Conservation (phyloP, 64 coral and sea anemone species). For the Actinia equina region DNA sequence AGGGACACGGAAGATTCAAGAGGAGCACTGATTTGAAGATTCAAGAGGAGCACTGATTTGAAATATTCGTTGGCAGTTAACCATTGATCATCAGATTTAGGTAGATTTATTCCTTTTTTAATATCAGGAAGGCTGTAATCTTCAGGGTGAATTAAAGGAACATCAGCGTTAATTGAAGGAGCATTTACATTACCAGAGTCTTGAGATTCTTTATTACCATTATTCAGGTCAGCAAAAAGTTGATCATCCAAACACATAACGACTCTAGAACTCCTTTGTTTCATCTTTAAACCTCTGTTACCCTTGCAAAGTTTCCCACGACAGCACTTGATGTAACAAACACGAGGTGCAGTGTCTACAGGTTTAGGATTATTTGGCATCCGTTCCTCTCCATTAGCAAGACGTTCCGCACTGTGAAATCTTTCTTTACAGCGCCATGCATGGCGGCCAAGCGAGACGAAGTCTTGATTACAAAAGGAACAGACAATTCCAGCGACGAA, state of each 20-base stretch:
- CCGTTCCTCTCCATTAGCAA: not conserved
- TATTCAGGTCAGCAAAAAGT: conserved; percentile 1
- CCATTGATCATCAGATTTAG: conserved; percentile 23
- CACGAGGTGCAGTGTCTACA: not conserved
- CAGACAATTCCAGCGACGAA: not conserved
- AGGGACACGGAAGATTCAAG: too few species aligned
- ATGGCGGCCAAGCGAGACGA: not conserved
- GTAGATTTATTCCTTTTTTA: conserved; percentile 25
- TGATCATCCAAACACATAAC: not conserved
- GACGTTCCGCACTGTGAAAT: conserved; percentile 6
- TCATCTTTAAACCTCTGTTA: conserved; percentile 1
- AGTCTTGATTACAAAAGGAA: too few species aligned
- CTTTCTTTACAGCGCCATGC: conserved; percentile 21
- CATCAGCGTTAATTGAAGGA: not conserved
- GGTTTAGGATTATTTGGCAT: not conserved
- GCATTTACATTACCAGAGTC: not conserved
- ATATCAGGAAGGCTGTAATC: conserved; percentile 5
- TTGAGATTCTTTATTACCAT: not conserved
- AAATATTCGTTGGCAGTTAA: conserved; percentile 22
- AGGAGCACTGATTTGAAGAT: conserved; percentile 25
- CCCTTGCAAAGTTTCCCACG: conserved; percentile 4
- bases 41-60: conserved; percentile 5
- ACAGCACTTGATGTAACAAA: conserved; percentile 12
- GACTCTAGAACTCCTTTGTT: conserved; percentile 1
- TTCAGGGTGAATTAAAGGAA: conserved; percentile 17